phyloP scores from a whole-genome alignment of 2,797 vertebrate genomes.

The Cuniculus paca region DNA sequence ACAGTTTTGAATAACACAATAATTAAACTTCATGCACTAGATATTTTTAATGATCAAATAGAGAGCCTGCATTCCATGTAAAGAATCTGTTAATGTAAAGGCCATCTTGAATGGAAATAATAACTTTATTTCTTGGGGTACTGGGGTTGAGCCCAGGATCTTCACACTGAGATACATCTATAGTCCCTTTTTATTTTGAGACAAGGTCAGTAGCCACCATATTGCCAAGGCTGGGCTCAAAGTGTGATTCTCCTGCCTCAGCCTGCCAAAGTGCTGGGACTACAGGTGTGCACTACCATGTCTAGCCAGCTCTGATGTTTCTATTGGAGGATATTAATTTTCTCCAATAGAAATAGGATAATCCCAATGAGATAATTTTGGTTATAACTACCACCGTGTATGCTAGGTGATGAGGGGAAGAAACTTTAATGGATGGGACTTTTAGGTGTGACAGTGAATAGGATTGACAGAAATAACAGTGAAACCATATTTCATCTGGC shows the following conservation, averaged over 20 bases:
- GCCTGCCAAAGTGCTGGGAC: neutral
- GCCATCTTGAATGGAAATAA: neutral
- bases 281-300: neutral
- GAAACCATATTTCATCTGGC: neutral
- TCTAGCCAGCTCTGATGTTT: neutral
- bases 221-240: neutral
- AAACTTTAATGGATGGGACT: neutral
- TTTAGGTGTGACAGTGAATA: neutral
- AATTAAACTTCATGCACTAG: neutral
- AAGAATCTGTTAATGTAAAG: neutral
- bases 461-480: neutral
- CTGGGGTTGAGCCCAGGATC: neutral
- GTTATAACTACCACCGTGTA: neutral
- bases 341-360: neutral
- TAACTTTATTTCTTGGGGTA: neutral
- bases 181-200: neutral
- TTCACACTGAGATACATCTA: neutral
- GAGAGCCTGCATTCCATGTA: neutral
- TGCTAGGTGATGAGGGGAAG: neutral
- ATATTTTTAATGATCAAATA: neutral
- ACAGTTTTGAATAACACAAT: slow-evolving; percentile 2
- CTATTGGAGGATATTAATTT: neutral
- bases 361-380: neutral
- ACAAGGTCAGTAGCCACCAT: neutral
- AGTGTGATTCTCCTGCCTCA: neutral